Conservation (phyloP, 23 tunicate genomes). For the Oikopleura dioica region DNA sequence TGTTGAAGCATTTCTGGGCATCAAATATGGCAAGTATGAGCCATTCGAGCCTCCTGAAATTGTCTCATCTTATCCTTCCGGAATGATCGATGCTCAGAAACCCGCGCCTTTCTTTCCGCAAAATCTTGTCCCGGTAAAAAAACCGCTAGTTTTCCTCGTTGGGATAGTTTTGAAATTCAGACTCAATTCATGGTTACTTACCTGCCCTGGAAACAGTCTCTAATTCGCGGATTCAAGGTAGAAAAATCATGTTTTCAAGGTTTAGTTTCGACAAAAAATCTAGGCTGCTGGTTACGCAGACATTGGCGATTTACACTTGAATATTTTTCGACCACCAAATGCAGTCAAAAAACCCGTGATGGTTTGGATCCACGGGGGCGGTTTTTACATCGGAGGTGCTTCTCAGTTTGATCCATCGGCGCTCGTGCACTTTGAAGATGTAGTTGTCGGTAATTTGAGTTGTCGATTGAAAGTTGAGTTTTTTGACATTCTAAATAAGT, state of each 20-base stretch:
- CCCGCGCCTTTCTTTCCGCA: conserved; percentile 10
- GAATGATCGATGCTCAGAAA: neutral
- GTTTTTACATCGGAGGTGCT: conserved; percentile 10
- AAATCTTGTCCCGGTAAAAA: neutral
- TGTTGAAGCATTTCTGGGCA: conserved; percentile 3
- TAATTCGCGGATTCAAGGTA: neutral
- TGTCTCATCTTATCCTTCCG: neutral
- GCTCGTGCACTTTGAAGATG: neutral
- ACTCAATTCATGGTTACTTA: conserved; percentile 6
- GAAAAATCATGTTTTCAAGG: too few species aligned
- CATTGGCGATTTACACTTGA: conserved; percentile 3
- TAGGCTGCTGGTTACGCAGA: neutral
- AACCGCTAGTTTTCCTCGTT: too few species aligned
- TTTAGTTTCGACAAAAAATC: too few species aligned
- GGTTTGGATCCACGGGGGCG: conserved; percentile 14
- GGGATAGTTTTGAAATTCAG: too few species aligned
- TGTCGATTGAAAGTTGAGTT: too few species aligned
- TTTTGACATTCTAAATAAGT: too few species aligned
- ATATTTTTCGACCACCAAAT: conserved; percentile 9
- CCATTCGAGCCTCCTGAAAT: neutral
- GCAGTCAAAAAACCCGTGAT: neutral
- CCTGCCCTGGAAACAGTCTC: neutral
- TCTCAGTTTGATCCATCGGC: neutral
- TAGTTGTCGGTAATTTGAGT: too few species aligned
- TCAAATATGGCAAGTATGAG: neutral